phyloP scores from a whole-genome alignment of 2,888 invertebrate species.

The Hymenopus coronatus region DNA sequence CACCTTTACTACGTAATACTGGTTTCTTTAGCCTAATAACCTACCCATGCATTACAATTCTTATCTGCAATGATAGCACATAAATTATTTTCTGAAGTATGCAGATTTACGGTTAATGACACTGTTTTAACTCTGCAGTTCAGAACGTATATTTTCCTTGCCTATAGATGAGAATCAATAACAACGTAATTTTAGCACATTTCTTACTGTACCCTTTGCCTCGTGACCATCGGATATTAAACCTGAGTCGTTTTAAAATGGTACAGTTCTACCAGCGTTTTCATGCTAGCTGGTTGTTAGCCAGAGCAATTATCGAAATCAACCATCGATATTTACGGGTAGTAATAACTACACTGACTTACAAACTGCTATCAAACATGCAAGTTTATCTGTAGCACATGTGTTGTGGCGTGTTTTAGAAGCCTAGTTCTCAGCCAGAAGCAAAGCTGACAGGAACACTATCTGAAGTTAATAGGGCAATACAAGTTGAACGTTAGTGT shows the following conservation, averaged over 20 bases:
- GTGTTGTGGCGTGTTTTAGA: not conserved
- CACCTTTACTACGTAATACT: too few species aligned
- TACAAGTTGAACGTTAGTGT: not conserved
- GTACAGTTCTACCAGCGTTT: not conserved
- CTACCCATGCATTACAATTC: not conserved
- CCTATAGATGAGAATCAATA: not conserved
- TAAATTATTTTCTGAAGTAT: not conserved
- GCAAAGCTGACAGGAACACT: not conserved
- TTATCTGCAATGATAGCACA: not conserved
- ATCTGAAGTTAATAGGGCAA: not conserved
- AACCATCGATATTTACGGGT: not conserved
- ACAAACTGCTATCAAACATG: not conserved
- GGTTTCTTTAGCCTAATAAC: too few species aligned
- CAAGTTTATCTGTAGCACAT: not conserved
- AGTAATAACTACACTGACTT: not conserved
- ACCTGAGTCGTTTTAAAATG: not conserved
- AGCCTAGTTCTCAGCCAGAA: not conserved
- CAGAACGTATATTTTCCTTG: not conserved
- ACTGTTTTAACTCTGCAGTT: not conserved
- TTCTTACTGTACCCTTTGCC: not conserved
- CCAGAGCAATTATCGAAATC: not conserved
- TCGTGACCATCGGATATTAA: not conserved
- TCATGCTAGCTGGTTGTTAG: not conserved
- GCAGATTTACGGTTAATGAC: not conserved
- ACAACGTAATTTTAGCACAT: not conserved